Base-by-base conservation (phyloP, 2,888 invertebrate species). In the Portevinia maculata region DNA sequence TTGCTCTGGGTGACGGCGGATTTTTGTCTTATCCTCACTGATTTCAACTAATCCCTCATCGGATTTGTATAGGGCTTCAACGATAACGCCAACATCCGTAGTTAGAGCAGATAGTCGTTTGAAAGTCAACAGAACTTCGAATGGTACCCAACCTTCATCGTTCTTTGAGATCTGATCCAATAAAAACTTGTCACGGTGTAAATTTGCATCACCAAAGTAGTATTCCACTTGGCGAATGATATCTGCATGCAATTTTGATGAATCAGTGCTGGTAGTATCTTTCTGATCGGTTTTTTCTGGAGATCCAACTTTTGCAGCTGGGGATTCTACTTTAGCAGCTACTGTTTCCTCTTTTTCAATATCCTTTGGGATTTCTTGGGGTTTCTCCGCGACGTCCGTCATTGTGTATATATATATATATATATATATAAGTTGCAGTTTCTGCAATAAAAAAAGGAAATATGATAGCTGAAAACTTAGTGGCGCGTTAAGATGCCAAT, bases 141-240 rank as follows among this genome's bases (percentile, higher is more conserved):
- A 89, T 0, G 96, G 93, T 17, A 99, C 93, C 99, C 99, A 97
- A 1, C 97, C 99, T 64, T 98, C 96, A 81, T 98, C 96, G 85
- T 97, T 96, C 84, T 96, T 92, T 85, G 94, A 94, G 0, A 96
- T 93, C 91, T 98, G 95, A 79, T 96, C 96, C 86, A 94, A 93
- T n/a, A 99, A 92, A 89, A 99, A 99, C 90, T 96, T 98, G 89
- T 99, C 99, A 76, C 96, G 93, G 0, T 95, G 94, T 60, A 99
- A 92, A 91, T 99, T 99, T 4, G 95, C 93, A 90, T 99, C 97
- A 57, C 99, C 98, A 92, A 96, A 96, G 39, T 90, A 91, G 71
- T 90, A 90, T 85, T 90, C 90, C 6, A 95, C 91, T 90, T 95
- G 95, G 4, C 93, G 92, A 84, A 95, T 93, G 50, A 95, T 94